Base-by-base conservation (phyloP, 1,140 invertebrate genomes). In the Nixonia krombeini region DNA sequence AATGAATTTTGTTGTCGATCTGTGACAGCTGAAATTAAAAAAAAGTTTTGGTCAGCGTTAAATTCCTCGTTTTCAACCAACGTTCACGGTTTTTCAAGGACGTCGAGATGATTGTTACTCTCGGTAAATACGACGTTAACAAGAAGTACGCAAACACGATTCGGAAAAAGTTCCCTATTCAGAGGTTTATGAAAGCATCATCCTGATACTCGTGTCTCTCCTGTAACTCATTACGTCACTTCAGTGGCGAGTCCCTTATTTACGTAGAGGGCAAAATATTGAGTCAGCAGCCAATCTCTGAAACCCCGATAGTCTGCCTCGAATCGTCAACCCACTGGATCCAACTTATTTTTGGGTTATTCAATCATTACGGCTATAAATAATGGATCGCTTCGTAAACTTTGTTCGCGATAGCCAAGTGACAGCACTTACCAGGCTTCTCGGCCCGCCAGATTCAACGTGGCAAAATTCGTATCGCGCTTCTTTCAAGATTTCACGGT, bases 141-240 rank as follows among this genome's bases (percentile, higher is more conserved):
- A 65, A 68, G 70, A 68, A 68, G 70, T 65, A 62, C 61, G 67
- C 71, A 73, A 73, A 73, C 71, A 70, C 35, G 66, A 67, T 67
- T 46, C 53, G 35, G 42, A 61, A 69, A 70, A 67, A 64, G 50
- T 55, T 70, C 50, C 42, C 55, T 10, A 41, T 53, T 62, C 37
- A 46, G 40, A 46, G 33, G 55, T 55, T 68, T 58, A 55, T 44
- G 42, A 53, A 58, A 58, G 69, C 56, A 55, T 41, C 42, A 45
- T 59, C 38, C 64, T 23, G 56, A 64, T 63, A 72, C 64, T 72
- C 44, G 46, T 50, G 52, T 69, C 56, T 71, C 56, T 58, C 42
- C 46, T 37, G 42, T 51, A 61, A 51, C 57, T 68, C 59, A 61
- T 63, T 68, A 63, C 70, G 56, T 56, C 51, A 58, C 53, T 61